Evolutionary conservation across 2,797 vertebrate genomes (phyloP).

Genomic region (Mormyrus hasselquistii): DNA sequence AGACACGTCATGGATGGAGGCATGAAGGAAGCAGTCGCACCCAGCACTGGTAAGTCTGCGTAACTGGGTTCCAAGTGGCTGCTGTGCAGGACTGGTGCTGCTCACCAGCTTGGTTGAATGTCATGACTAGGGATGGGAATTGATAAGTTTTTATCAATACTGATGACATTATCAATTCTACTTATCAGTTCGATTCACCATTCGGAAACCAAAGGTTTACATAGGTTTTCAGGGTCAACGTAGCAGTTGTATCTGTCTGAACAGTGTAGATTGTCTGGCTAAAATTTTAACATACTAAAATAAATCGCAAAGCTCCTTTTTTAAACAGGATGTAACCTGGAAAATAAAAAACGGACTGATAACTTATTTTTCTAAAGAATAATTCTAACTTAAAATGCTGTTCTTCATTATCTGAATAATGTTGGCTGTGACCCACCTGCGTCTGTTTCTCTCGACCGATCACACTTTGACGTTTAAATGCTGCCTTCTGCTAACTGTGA

Average conservation of each 20-base stretch:
- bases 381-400: neutral
- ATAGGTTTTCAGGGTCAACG: neutral
- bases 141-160: neutral
- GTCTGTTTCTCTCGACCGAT: neutral
- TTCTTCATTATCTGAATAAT: neutral
- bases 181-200: neutral
- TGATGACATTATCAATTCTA: neutral
- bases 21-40: neutral
- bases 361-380: neutral
- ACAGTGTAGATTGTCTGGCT: neutral
- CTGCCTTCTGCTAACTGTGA: neutral
- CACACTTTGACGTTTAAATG: too few species aligned
- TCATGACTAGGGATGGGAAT: neutral
- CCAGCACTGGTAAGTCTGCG: neutral
- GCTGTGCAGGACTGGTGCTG: neutral
- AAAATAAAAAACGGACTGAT: neutral
- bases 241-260: neutral
- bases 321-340: neutral
- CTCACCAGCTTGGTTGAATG: neutral
- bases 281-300: neutral
- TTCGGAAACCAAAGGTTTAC: neutral
- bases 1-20: neutral
- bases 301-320: neutral
- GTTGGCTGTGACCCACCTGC: neutral
- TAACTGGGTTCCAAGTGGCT: neutral